Conservation (phyloP, 2,797 vertebrate genomes). For the Falco novaeseelandiae region DNA sequence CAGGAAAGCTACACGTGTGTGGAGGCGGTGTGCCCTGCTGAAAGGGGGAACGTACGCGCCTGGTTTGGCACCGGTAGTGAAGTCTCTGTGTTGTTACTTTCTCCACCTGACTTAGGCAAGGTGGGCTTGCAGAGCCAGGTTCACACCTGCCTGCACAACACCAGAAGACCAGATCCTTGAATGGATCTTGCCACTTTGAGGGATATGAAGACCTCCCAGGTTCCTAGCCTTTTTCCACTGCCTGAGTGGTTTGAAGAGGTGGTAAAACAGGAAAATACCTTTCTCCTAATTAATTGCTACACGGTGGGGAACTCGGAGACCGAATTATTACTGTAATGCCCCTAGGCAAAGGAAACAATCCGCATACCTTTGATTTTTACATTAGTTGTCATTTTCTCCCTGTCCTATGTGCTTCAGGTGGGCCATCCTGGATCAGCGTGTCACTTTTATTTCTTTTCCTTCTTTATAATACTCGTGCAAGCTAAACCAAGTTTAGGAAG, state of each 20-base stretch:
- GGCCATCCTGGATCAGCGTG: background rate
- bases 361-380: background rate
- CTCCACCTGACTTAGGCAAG: background rate
- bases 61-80: background rate
- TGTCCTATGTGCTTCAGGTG: background rate
- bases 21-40: rapidly evolving
- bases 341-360: background rate
- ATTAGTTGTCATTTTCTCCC: background rate
- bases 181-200: background rate
- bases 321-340: background rate
- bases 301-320: background rate
- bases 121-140: background rate
- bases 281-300: background rate
- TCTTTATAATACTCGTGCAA: background rate
- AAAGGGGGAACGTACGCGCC: background rate
- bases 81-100: background rate
- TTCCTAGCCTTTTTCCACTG: background rate
- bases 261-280: background rate
- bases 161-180: background rate
- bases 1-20: rapidly evolving
- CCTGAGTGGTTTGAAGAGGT: background rate
- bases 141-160: background rate
- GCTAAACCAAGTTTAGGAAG: background rate
- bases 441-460: conserved; percentile 22
- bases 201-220: background rate